Base-by-base conservation (phyloP, 2,888 invertebrate species). In the Petrolisthes cinctipes region DNA sequence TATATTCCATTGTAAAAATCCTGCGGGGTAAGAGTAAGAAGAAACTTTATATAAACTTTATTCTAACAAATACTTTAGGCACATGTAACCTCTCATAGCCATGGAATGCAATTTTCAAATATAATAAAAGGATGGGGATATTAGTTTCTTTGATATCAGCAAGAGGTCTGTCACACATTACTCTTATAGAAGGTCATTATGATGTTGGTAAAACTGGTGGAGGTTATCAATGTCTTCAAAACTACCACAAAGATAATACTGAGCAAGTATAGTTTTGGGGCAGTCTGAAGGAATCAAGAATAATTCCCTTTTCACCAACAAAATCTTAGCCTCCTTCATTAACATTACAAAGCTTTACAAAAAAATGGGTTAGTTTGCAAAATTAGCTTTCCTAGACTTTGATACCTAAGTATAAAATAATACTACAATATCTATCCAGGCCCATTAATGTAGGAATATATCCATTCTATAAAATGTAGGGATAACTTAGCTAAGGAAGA, bases 41-140 rank as follows among this genome's bases (percentile, higher is more conserved):
- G 14, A 23, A 9, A 17, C 20, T 78, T 78, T 14, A 79, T 79
- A 54, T 56, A 79, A 56, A 57, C 79, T 56, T 79, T 79, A 79
- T 57, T 57, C 57, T 79, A 79, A 79, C 71, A 71, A 71, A n/a
- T 71, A 71, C 4, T 71, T n/a, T 71, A 71, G 71, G 71, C 71
- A 71, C 71, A 71, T 71, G 71, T 71, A 71, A 6, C 71, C n/a
- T 71, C 71, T 71, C 20, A n/a, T n/a, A 20, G 20, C 71, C 71
- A 71, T 71, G 71, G 71, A 71, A 71, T 71, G 71, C 71, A 71
- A n/a, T 71, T 71, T 71, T n/a, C 14, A 71, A n/a, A 17, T n/a
- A 71, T n/a, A 71, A n/a, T n/a, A 6, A 71, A n/a, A 71, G 71
- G 20, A 20, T 20, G 20, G 71, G 71, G 6, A n/a, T n/a, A 71